Base-by-base conservation (phyloP, 1,140 invertebrate species). In the Drosophila suzukii region DNA sequence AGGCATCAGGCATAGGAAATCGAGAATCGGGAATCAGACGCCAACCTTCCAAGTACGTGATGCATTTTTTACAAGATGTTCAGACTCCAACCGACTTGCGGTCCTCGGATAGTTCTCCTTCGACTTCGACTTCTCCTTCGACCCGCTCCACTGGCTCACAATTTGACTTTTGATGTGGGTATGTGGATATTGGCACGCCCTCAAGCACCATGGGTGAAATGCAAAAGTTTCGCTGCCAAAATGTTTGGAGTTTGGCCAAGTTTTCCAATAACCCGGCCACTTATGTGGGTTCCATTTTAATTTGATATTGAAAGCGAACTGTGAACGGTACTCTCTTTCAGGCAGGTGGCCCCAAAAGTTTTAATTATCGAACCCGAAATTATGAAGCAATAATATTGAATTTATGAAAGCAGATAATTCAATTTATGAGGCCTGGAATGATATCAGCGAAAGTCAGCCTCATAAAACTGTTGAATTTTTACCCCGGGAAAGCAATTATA, bases 151-250 rank as follows among this genome's bases (percentile, higher is more conserved):
- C 61, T 77, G 62, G 43, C 43, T 83, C 79, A 67, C 75, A 83
- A 86, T 86, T 86, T 80, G 83, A 88, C 75, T 88, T 79, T 57
- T 79, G 79, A 88, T 78, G 75, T 73, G 83, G 83, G 79, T 82
- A 73, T 62, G 66, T 43, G 70, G 44, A 53, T 57, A 53, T 73
- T 75, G 57, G 58, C 55, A 60, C 46, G 78, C 78, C 74, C 61
- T 72, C 17, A 32, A 65, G 76, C 65, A 83, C 81, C 68, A 60
- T 83, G 81, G 81, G 61, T 38, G 47, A 72, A 60, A 73, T 59
- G 54, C 30, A 24, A 73, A 72, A 71, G 70, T 72, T 73, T 54
- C 20, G 13, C 59, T 58, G 43, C 43, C 56, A 82, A 79, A 71
- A 71, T 71, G 27, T 44, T 74, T 79, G 57, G 24, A 54, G 59